A percentile compares a stretch with the other conserved stretches of the same genome.
These are phyloP conservation scores for Ondatra zibethicus DNA, from an alignment of 2,113 vertebrate genomes.

Conservation along the genomic window DNA sequence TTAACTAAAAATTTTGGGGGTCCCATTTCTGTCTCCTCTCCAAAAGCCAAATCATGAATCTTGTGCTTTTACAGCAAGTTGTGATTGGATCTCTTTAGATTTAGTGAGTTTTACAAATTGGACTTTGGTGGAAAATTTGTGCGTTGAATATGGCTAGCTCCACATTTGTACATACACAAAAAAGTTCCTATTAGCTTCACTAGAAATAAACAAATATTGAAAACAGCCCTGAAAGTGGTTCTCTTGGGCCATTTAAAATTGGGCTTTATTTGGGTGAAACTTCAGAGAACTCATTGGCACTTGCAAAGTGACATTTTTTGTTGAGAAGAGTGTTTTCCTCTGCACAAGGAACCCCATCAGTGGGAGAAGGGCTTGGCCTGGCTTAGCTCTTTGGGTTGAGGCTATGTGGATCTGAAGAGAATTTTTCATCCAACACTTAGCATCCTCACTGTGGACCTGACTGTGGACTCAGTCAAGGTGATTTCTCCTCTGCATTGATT, in stretches of 20 bases:
- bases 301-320: slow-evolving; percentile 2
- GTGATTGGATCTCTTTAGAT: slow-evolving; percentile 11
- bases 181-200: background rate
- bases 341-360: background rate
- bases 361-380: background rate
- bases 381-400: background rate
- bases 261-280: background rate
- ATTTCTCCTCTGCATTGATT: background rate
- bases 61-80: slow-evolving; percentile 1
- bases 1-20: slow-evolving; percentile 29
- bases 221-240: background rate
- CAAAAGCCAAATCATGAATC: slow-evolving; percentile 39
- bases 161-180: background rate
- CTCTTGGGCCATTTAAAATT: slow-evolving; percentile 2
- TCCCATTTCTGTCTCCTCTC: background rate
- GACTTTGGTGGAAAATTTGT: slow-evolving; percentile 23
- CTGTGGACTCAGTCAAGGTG: background rate
- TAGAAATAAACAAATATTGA: slow-evolving; percentile 22
- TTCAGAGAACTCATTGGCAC: background rate
- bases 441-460: background rate
- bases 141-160: background rate
- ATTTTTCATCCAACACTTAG: background rate
- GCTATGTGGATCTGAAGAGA: background rate
- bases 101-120: slow-evolving; percentile 28
- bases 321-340: background rate